Percentiles rank a stretch among this genome's conserved stretches.
Conservation (phyloP, 2,113 vertebrate species). For the Spilogale gracilis region DNA sequence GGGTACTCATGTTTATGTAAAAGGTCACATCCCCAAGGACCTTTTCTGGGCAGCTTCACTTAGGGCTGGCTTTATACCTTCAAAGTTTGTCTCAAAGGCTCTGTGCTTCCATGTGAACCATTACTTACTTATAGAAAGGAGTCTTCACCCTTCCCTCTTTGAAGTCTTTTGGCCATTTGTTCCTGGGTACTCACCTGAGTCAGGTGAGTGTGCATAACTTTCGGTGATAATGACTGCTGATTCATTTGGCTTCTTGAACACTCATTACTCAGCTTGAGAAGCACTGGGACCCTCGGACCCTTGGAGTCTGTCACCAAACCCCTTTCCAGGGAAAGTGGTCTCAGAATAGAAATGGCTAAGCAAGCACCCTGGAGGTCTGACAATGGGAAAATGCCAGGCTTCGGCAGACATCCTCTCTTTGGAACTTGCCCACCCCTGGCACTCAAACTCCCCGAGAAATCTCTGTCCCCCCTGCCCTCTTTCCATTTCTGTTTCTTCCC, state of each 20-base stretch:
- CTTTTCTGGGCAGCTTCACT: neutral
- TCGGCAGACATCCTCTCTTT: neutral
- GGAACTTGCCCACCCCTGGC: neutral
- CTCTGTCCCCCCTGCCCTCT: neutral
- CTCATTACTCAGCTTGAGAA: neutral
- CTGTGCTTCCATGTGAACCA: neutral
- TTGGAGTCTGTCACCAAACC: neutral
- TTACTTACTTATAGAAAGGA: neutral
- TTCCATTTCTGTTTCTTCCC: neutral
- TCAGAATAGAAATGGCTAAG: neutral
- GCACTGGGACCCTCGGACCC: neutral
- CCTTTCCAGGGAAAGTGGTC: neutral
- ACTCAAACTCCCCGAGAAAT: neutral
- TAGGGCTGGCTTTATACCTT: neutral
- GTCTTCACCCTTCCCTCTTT: neutral
- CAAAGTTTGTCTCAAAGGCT: neutral
- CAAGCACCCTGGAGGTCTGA: neutral
- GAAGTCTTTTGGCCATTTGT: neutral
- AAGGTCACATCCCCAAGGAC: neutral
- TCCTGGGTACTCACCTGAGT: neutral
- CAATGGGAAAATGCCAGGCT: rapidly evolving
- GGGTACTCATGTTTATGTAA: neutral
- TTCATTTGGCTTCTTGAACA: neutral
- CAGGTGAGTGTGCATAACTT: neutral
- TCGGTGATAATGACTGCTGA: neutral